These are phyloP conservation scores for Macropis europaea DNA, from an alignment of 2,888 invertebrate genomes.

Conservation along the genomic window DNA sequence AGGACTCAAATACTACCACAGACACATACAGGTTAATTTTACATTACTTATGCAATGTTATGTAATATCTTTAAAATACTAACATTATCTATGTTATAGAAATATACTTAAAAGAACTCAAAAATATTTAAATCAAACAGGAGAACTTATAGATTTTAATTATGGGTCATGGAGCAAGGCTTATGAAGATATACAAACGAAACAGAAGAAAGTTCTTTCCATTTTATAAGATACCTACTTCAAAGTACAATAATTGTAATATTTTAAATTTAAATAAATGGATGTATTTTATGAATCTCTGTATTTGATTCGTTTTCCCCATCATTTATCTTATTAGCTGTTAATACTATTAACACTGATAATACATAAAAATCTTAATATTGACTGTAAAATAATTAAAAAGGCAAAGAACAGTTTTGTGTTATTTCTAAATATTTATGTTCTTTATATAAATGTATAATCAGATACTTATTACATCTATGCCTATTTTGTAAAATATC, in stretches of 20 bases:
- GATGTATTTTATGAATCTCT: background rate
- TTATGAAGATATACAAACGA: constrained; percentile 3
- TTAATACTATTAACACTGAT: too few species aligned
- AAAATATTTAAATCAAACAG: constrained; percentile 3
- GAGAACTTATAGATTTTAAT: constrained; percentile 1
- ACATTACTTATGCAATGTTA: background rate
- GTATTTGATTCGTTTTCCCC: background rate
- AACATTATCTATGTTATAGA: constrained; percentile 7
- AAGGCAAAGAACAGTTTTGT: too few species aligned
- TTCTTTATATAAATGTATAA: too few species aligned
- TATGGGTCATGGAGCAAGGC: constrained; percentile 22
- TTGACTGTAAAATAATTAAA: too few species aligned
- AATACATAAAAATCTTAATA: too few species aligned
- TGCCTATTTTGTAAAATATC: too few species aligned
- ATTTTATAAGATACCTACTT: background rate
- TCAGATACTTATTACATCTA: too few species aligned
- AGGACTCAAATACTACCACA: constrained; percentile 56
- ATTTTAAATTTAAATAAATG: background rate
- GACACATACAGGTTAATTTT: constrained; percentile 64
- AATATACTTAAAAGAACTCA: background rate
- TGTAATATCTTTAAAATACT: background rate
- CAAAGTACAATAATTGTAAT: background rate
- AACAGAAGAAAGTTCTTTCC: background rate
- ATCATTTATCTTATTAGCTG: background rate
- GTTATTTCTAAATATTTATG: too few species aligned